Evolutionary conservation across 2,888 invertebrate genomes (phyloP), one percentile per base, ranked within the genome.

Genomic region (Machimus rusticus): DNA sequence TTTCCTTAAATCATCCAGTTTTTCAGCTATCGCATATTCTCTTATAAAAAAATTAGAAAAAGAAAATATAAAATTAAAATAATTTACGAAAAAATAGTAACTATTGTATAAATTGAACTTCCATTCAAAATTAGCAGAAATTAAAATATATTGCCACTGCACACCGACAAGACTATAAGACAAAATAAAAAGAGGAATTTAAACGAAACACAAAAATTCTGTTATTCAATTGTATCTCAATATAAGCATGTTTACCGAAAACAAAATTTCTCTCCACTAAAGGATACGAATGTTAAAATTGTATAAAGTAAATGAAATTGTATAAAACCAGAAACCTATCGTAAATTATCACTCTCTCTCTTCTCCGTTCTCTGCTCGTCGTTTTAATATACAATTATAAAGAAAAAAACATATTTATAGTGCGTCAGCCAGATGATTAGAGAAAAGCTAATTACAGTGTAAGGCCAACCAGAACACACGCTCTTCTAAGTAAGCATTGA

Each of bases 381-480:
- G 39, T 84, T 66, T 88, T 87, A 77, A 79, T 76, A 77, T 86
- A 86, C 34, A 66, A 87, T 14, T n/a, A n/a, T n/a, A n/a, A 86
- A 34, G 19, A 87, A 46, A 43, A 14, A 66, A 66, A 46, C 74
- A 87, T 87, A 76, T 74, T 85, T 66, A 85, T 74, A 28, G 57
- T 43, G 31, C 23, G 57, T n/a, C 76, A 76, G 34, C n/a, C 34
- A 37, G 39, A 87, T 81, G 74, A 51, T 85, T 57, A 31, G 74
- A 87, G 76, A 9, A 77, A 86, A 86, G 74, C 39, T 19, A 55
- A 14, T 34, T 55, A 77, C 37, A 31, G 76, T 77, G 34, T 51
- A 77, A 77, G 74, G 37, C 19, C 37, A 85, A 66, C 66, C 23
- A 66, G 66, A 66, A 66, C 66, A 66, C 66, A 74, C 51, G 46